These are phyloP conservation scores for Epizoanthus fatuus DNA, from an alignment of 92 coral and sea anemone genomes.

Conservation along the genomic window DNA sequence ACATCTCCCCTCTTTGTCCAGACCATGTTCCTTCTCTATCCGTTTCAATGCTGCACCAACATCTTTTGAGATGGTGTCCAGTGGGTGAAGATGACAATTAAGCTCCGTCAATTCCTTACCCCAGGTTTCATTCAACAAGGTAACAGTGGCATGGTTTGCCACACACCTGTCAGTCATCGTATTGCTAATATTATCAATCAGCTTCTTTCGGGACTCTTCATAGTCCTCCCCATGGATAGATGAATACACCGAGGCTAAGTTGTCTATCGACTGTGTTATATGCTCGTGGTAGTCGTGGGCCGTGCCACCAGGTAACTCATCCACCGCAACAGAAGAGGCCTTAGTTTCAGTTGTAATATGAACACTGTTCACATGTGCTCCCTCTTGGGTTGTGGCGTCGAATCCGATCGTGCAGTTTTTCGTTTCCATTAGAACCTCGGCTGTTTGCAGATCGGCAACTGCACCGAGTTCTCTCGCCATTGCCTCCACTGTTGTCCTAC, in stretches of 20 bases:
- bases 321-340: constrained; percentile 21
- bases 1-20: background rate
- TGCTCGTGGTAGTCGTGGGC: constrained; percentile 18
- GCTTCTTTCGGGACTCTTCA: background rate
- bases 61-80: constrained; percentile 17
- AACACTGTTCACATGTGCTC: constrained; percentile 1
- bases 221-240: constrained; percentile 9
- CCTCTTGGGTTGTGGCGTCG: no score
- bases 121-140: background rate
- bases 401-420: background rate
- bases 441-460: background rate
- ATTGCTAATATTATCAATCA: constrained; percentile 15
- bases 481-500: background rate
- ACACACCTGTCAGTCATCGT: constrained; percentile 34
- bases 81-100: constrained; percentile 28
- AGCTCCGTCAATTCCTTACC: background rate
- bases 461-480: constrained; percentile 2
- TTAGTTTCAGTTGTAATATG: background rate
- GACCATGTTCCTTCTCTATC: background rate
- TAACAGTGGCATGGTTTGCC: constrained; percentile 23
- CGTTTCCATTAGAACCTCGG: constrained; percentile 4
- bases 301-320: constrained; percentile 37
- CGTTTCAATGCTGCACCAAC: constrained; percentile 4
- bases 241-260: constrained; percentile 1
- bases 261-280: constrained; percentile 10